A percentile compares a stretch with the other conserved stretches of the same genome.
Conservation (phyloP, 2,797 vertebrate genomes). For the Numenius phaeopus region DNA sequence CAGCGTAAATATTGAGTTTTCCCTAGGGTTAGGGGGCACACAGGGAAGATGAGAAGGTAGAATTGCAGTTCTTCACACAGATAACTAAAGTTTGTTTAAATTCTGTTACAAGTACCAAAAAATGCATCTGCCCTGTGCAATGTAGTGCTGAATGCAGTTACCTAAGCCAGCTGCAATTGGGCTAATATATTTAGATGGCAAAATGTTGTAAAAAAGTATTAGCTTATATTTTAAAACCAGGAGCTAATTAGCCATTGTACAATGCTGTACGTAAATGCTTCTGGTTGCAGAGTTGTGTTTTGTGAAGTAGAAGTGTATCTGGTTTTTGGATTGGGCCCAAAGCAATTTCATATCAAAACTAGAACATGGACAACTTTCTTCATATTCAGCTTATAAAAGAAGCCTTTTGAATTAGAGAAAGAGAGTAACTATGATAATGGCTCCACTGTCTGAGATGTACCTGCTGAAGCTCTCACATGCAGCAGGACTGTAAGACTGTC, state of each 20-base stretch:
- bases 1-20: background rate
- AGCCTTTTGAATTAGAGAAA: background rate
- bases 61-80: background rate
- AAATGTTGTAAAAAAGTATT: background rate
- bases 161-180: background rate
- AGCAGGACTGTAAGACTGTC: constrained; percentile 2
- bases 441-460: constrained; percentile 4
- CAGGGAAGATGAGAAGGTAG: background rate
- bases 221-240: background rate
- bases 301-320: background rate
- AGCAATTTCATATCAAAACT: background rate
- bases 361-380: background rate
- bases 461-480: constrained; percentile 15
- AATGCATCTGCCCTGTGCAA: background rate
- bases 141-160: background rate
- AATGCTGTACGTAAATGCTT: background rate
- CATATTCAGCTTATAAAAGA: background rate
- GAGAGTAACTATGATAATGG: background rate
- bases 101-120: background rate
- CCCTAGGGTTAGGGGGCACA: background rate
- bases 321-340: background rate
- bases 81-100: background rate
- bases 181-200: background rate
- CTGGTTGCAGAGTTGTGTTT: background rate
- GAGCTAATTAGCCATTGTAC: background rate